These are phyloP conservation scores for Phaetusa simplex DNA, from an alignment of 2,113 vertebrate genomes.

Conservation along the genomic window DNA sequence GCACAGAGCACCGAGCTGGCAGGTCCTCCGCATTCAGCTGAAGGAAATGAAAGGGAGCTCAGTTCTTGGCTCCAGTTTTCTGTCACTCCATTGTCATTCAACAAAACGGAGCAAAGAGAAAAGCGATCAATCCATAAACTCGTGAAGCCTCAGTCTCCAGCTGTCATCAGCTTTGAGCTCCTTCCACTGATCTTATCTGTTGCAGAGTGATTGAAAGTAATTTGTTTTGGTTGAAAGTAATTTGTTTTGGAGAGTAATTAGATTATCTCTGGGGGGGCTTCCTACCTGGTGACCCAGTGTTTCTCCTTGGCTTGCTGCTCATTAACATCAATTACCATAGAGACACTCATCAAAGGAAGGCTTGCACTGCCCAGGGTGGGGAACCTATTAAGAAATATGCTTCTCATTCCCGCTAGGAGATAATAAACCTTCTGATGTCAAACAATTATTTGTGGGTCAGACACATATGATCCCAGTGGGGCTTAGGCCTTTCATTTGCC, in stretches of 20 bases:
- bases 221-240: slow-evolving; percentile 77
- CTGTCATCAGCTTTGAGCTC: slow-evolving; percentile 45
- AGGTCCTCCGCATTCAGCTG: neutral
- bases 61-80: slow-evolving; percentile 63
- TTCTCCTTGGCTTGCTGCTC: slow-evolving; percentile 57
- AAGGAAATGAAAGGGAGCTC: slow-evolving; percentile 50
- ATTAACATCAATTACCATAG: slow-evolving; percentile 76
- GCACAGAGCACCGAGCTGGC: neutral
- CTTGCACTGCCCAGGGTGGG: slow-evolving; percentile 27
- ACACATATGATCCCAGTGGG: neutral
- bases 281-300: slow-evolving; percentile 69
- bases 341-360: slow-evolving; percentile 69
- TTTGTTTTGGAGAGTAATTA: slow-evolving; percentile 74
- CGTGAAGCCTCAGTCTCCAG: slow-evolving; percentile 53
- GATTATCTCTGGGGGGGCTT: slow-evolving; percentile 66
- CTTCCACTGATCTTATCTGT: slow-evolving; percentile 65
- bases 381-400: slow-evolving; percentile 46
- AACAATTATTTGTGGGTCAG: slow-evolving; percentile 49
- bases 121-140: slow-evolving; percentile 53
- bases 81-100: slow-evolving; percentile 71
- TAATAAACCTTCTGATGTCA: slow-evolving; percentile 68
- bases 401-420: slow-evolving; percentile 18
- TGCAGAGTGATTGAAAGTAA: slow-evolving; percentile 67
- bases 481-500: slow-evolving; percentile 8
- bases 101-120: slow-evolving; percentile 41